Conservation (phyloP, 37 sponge, comb jelly and placozoan genomes). For the Beroe forskalii region DNA sequence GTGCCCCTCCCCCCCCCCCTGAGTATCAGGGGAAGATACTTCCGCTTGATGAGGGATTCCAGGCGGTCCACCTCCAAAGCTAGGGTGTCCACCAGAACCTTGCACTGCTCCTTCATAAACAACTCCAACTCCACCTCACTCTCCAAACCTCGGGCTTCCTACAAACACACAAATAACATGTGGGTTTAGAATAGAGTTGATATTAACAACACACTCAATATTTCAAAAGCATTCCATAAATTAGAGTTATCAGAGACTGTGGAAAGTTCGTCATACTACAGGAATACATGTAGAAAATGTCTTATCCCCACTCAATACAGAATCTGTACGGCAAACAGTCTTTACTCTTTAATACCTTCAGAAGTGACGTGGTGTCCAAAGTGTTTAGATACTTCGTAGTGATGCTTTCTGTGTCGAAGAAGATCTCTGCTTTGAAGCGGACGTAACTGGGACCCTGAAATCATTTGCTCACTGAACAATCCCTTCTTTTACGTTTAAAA, state of each 20-base stretch:
- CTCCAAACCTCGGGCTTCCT: conserved; percentile 8
- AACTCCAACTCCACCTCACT: background rate
- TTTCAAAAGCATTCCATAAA: background rate
- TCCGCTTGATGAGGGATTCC: conserved; percentile 37
- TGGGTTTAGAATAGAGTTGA: no score
- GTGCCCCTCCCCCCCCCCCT: no score
- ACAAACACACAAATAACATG: background rate
- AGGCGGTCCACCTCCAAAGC: conserved; percentile 34
- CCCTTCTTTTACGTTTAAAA: no score
- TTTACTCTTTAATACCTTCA: background rate
- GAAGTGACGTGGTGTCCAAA: background rate
- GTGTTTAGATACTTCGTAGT: conserved; percentile 26
- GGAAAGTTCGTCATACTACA: no score
- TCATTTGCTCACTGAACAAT: no score
- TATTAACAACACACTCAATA: no score
- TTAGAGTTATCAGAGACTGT: no score
- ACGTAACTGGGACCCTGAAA: conserved; percentile 53
- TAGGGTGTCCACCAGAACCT: conserved; percentile 16
- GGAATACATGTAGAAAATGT: no score
- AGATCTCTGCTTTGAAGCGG: conserved; percentile 53
- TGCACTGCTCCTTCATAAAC: conserved; percentile 40
- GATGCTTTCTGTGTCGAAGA: conserved; percentile 36
- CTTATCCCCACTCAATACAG: no score
- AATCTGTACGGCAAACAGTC: no score
- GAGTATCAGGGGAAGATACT: no score